phyloP scores from a whole-genome alignment of 2,113 vertebrate species.

The Trichomycterus rosablanca region DNA sequence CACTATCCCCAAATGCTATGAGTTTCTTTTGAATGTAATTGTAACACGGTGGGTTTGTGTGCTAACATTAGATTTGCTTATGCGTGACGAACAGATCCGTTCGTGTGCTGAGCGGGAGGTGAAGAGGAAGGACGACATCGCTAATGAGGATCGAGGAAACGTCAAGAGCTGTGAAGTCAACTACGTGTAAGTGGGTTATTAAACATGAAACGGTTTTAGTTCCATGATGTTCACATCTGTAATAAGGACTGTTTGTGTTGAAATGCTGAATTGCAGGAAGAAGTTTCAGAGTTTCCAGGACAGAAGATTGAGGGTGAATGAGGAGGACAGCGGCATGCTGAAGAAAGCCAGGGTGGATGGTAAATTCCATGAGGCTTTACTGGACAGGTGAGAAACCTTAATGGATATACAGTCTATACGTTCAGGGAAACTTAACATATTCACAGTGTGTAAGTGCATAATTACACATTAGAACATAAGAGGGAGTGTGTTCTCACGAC shows the following conservation, averaged over 20 bases:
- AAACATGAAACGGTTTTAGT: not conserved
- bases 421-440: too few species aligned
- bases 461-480: too few species aligned
- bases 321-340: constrained; percentile 75
- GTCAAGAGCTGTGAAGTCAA: constrained; percentile 94
- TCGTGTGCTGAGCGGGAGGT: constrained; percentile 80
- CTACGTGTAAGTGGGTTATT: constrained; percentile 81
- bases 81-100: constrained; percentile 72
- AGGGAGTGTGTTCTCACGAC: too few species aligned
- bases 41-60: too few species aligned
- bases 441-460: too few species aligned
- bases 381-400: constrained; percentile 79
- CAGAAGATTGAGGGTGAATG: constrained; percentile 86
- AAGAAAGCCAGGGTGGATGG: constrained; percentile 88
- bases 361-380: constrained; percentile 86
- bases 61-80: not conserved
- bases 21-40: too few species aligned
- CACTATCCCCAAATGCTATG: too few species aligned
- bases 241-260: not conserved
- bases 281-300: constrained; percentile 99
- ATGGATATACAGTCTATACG: too few species aligned
- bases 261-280: constrained; percentile 68
- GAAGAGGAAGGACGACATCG: constrained; percentile 83
- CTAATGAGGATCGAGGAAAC: constrained; percentile 91
- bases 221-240: not conserved